Evolutionary conservation across 2,797 vertebrate species (phyloP).

Genomic region (Tapirus indicus): DNA sequence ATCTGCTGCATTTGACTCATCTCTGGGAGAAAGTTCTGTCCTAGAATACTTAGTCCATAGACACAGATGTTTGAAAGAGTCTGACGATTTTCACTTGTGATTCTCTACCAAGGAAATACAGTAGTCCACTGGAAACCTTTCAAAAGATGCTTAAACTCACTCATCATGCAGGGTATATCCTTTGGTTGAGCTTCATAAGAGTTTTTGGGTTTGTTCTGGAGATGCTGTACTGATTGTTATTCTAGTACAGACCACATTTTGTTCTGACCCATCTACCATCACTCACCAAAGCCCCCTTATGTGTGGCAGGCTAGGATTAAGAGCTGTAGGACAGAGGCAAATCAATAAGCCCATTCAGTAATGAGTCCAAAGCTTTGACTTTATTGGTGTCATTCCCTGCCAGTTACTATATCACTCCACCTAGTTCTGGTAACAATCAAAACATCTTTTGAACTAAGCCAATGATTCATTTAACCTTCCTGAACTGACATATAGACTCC

Average conservation of each 20-base stretch:
- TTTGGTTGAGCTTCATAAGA: not conserved
- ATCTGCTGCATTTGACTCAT: not conserved
- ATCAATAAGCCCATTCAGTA: not conserved
- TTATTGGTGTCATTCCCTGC: not conserved
- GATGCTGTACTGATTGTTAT: not conserved
- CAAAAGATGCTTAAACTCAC: not conserved
- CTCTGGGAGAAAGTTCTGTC: not conserved
- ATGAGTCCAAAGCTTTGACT: not conserved
- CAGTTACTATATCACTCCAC: not conserved
- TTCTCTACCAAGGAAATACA: not conserved
- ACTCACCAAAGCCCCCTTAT: not conserved
- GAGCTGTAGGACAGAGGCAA: not conserved
- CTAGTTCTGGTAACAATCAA: not conserved
- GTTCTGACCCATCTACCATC: not conserved
- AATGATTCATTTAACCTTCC: constrained; percentile 30
- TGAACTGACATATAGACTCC: not conserved
- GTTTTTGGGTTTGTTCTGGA: not conserved
- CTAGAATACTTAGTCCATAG: not conserved
- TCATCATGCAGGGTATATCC: not conserved
- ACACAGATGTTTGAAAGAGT: not conserved
- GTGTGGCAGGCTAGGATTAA: not conserved
- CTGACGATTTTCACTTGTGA: not conserved
- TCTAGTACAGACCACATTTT: not conserved
- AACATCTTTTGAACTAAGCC: not conserved
- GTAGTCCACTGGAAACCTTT: not conserved